Evolutionary conservation across 2,888 invertebrate genomes (phyloP).

Genomic region (Branchellion lobata): DNA sequence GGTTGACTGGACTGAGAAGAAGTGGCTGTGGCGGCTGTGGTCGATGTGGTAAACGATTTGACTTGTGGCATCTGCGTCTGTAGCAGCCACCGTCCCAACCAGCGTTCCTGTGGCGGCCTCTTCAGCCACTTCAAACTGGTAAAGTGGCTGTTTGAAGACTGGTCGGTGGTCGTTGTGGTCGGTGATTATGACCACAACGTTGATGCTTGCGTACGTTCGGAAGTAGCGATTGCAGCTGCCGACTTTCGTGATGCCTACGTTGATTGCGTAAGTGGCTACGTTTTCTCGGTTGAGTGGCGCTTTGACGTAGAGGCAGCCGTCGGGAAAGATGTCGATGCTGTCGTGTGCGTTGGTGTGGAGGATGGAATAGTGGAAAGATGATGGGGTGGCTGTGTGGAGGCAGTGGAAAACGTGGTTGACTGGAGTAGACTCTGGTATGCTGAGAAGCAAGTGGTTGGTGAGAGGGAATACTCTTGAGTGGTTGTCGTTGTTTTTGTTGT

Average conservation of each 20-base stretch:
- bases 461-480: not conserved
- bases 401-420: slow-evolving; percentile 74
- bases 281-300: slow-evolving; percentile 83
- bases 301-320: slow-evolving; percentile 85
- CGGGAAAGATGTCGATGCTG: slow-evolving; percentile 91
- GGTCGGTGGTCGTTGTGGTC: slow-evolving; percentile 62
- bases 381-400: slow-evolving; percentile 68
- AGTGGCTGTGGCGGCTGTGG: slow-evolving; percentile 58
- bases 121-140: slow-evolving; percentile 56
- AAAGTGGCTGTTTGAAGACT: slow-evolving; percentile 69
- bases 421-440: slow-evolving; percentile 78
- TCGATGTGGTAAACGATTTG: slow-evolving; percentile 79
- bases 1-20: slow-evolving; percentile 84
- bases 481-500: not conserved
- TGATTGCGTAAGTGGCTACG: slow-evolving; percentile 84
- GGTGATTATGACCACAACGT: slow-evolving; percentile 81
- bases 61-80: slow-evolving; percentile 81
- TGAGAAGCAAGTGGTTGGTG: not conserved
- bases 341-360: slow-evolving; percentile 80
- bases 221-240: slow-evolving; percentile 3
- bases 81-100: slow-evolving; percentile 62
- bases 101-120: slow-evolving; percentile 54
- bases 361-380: slow-evolving; percentile 66
- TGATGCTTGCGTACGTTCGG: slow-evolving; percentile 58
- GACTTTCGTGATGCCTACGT: slow-evolving; percentile 73